phyloP scores from a whole-genome alignment of 2,113 vertebrate genomes.

The Agelaius phoeniceus region DNA sequence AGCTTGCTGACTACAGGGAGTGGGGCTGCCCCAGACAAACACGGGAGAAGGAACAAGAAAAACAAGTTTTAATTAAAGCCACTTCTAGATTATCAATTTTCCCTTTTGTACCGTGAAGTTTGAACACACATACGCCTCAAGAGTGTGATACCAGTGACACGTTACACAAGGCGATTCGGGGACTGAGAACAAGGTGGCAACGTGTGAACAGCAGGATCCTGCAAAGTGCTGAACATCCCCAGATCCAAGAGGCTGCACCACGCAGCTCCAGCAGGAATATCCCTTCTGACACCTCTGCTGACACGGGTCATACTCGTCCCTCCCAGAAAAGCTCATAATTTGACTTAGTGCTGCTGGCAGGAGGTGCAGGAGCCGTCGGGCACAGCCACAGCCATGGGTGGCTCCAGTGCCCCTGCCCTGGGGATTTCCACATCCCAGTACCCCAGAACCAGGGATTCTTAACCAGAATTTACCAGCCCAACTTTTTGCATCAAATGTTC shows the following conservation, averaged over 20 bases:
- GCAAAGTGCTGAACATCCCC: neutral
- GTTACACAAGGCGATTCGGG: neutral
- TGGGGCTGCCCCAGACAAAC: constrained; percentile 39
- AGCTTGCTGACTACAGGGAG: constrained; percentile 32
- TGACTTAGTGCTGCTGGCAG: neutral
- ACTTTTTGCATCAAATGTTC: constrained; percentile 20
- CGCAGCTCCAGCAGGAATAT: neutral
- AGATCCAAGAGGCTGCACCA: neutral
- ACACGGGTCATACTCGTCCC: neutral
- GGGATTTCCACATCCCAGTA: neutral
- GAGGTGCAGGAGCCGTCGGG: neutral
- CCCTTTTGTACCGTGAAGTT: neutral
- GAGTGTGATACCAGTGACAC: neutral
- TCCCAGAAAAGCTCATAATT: neutral
- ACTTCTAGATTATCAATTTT: constrained; percentile 51
- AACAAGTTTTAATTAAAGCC: constrained; percentile 67
- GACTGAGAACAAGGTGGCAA: neutral
- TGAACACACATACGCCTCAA: neutral
- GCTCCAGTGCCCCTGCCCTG: neutral
- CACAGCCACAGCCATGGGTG: neutral
- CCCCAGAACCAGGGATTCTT: neutral
- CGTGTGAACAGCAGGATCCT: neutral
- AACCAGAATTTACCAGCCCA: neutral
- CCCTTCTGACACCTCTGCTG: neutral
- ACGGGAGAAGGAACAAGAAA: constrained; percentile 53